phyloP scores from a whole-genome alignment of 2,888 invertebrate species.

The Noctua janthina region DNA sequence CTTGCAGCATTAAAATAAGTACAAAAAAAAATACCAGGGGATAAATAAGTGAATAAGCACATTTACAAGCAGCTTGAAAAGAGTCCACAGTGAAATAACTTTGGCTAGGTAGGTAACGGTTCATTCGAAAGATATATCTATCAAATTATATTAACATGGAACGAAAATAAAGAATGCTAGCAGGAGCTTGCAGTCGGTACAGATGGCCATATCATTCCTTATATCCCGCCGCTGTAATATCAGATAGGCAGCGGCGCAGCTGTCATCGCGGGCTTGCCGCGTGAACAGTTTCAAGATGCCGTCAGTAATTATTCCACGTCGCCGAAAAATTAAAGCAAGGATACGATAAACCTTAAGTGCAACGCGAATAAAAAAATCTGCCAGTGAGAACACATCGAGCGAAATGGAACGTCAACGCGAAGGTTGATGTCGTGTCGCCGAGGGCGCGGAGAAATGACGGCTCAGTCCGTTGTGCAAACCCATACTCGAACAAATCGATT shows the following conservation, averaged over 20 bases:
- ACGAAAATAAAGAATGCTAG: slow-evolving; percentile 54
- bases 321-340: slow-evolving; percentile 85
- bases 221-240: slow-evolving; percentile 72
- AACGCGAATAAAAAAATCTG: slow-evolving; percentile 80
- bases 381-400: slow-evolving; percentile 77
- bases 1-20: slow-evolving; percentile 24
- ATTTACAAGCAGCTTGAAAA: slow-evolving; percentile 56
- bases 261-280: slow-evolving; percentile 83
- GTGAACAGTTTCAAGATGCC: slow-evolving; percentile 80
- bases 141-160: slow-evolving; percentile 57
- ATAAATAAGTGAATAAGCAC: slow-evolving; percentile 49
- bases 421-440: slow-evolving; percentile 80
- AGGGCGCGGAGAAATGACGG: slow-evolving; percentile 81
- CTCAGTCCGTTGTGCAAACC: slow-evolving; percentile 79
- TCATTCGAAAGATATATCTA: slow-evolving; percentile 52
- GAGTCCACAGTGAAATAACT: slow-evolving; percentile 38
- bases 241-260: slow-evolving; percentile 78
- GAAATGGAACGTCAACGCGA: slow-evolving; percentile 82
- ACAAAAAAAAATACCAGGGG: slow-evolving; percentile 24
- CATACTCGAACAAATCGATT: slow-evolving; percentile 86
- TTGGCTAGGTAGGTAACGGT: slow-evolving; percentile 56
- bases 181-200: slow-evolving; percentile 45
- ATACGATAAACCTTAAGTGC: slow-evolving; percentile 81
- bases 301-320: slow-evolving; percentile 86
- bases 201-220: slow-evolving; percentile 59